These are phyloP conservation scores for Ciconia maguari DNA, from an alignment of 2,113 vertebrate species.

Conservation along the genomic window DNA sequence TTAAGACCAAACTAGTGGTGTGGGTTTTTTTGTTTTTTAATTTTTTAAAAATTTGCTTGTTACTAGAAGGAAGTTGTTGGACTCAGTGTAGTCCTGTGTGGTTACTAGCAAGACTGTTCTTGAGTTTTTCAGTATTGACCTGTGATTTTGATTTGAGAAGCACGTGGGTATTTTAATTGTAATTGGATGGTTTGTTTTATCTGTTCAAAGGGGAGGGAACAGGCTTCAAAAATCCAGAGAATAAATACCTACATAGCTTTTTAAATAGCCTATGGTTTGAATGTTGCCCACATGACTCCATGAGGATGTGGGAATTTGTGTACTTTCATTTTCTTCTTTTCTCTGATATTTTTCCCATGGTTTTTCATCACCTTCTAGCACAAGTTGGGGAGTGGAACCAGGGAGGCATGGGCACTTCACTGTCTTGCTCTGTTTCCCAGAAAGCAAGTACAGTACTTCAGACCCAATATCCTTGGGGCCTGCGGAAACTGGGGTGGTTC, in stretches of 20 bases:
- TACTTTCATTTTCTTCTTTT: neutral
- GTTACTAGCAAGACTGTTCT: neutral
- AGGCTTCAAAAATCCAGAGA: neutral
- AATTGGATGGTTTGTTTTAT: neutral
- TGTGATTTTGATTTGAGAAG: neutral
- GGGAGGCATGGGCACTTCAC: neutral
- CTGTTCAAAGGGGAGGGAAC: neutral
- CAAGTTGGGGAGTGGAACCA: neutral
- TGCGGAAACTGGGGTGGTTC: neutral
- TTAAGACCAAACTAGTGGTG: neutral
- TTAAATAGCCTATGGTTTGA: neutral
- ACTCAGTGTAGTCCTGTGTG: neutral
- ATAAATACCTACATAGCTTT: neutral
- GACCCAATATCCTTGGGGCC: neutral
- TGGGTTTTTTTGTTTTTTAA: neutral
- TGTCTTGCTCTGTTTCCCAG: neutral
- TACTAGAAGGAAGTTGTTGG: neutral
- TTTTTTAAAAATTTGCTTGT: too few species aligned
- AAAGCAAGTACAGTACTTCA: neutral
- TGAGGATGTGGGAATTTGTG: neutral
- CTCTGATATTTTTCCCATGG: neutral
- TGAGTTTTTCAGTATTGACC: neutral
- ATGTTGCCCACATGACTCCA: neutral
- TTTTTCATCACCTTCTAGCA: neutral
- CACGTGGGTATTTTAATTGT: neutral